These are phyloP conservation scores for Hymenochirus boettgeri DNA, from an alignment of 2,113 vertebrate species.

Conservation along the genomic window DNA sequence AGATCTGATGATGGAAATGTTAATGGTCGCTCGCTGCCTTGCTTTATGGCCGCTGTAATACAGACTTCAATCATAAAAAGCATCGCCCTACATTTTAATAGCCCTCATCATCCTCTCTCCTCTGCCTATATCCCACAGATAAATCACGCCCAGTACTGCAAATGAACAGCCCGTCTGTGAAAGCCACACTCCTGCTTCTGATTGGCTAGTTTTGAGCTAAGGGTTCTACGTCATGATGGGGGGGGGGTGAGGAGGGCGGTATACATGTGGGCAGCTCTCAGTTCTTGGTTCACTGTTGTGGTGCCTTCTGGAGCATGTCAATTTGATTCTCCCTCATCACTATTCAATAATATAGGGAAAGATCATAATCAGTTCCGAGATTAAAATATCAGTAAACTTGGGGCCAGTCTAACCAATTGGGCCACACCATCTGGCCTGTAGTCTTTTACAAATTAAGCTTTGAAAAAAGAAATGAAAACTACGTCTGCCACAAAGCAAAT, in stretches of 20 bases:
- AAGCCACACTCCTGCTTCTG: slow-evolving; percentile 61
- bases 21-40: slow-evolving; percentile 69
- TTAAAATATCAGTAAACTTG: no score
- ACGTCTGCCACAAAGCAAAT: no score
- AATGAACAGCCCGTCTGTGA: slow-evolving; percentile 69
- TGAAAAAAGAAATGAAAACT: no score
- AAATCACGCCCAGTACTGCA: slow-evolving; percentile 63
- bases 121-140: slow-evolving; percentile 67
- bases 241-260: not conserved
- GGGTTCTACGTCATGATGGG: slow-evolving; percentile 36
- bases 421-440: no score
- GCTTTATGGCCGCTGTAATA: slow-evolving; percentile 71
- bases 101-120: slow-evolving; percentile 67
- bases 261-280: not conserved
- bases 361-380: no score
- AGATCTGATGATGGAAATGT: slow-evolving; percentile 71
- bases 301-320: slow-evolving; percentile 2
- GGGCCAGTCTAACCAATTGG: no score
- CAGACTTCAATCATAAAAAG: slow-evolving; percentile 72
- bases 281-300: slow-evolving; percentile 29
- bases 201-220: slow-evolving; percentile 55
- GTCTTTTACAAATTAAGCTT: no score
- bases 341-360: no score
- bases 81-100: slow-evolving; percentile 71
- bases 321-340: not conserved